Base-by-base conservation (phyloP, 2,113 vertebrate species). In the Willisornis vidua region DNA sequence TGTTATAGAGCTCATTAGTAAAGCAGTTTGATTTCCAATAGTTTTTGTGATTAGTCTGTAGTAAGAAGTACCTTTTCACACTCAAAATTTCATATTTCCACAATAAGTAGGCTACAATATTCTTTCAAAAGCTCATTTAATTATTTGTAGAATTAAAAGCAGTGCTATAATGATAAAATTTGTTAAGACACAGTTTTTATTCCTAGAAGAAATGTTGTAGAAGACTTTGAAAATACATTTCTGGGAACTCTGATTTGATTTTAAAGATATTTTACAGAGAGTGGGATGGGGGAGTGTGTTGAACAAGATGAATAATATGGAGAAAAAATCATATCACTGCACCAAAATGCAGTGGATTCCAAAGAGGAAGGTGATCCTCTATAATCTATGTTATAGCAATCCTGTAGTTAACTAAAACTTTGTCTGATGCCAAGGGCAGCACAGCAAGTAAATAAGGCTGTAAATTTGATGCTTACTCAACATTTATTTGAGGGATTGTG, bases 221-320 rank as follows among this genome's bases (percentile, higher is more conserved):
- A 25, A 91, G 62, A 68, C n/a, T 91, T 91, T 73, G 71, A 63
- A 96, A 92, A 92, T 92, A 72, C 37, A 61, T 89, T 94, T 92
- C 89, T 92, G 57, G 19, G 73, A 89, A 62, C 79, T 66, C 68
- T 84, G 87, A 94, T 85, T 75, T 94, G 67, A 87, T 87, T 95
- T 89, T 82, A 89, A 89, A 89, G 87, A 73, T 90, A 83, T 83
- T 93, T 95, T 94, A 61, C 48, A 77, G 58, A 57, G 76, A 84
- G 83, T 94, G 43, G 75, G 67, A 88, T 73, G 79, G 28, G 7
- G 5, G 62, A 88, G 20, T 88, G 43, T 90, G 72, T 92, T 92
- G 68, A 68, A 78, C 0, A 0, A 74, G 86, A 93, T 93, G 86
- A 93, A 92, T 95, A 94, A 96, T 73, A 81, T 11, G 23, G n/a